phyloP scores from a whole-genome alignment of 1,140 invertebrate species.

The Scaptomyza hsui region DNA sequence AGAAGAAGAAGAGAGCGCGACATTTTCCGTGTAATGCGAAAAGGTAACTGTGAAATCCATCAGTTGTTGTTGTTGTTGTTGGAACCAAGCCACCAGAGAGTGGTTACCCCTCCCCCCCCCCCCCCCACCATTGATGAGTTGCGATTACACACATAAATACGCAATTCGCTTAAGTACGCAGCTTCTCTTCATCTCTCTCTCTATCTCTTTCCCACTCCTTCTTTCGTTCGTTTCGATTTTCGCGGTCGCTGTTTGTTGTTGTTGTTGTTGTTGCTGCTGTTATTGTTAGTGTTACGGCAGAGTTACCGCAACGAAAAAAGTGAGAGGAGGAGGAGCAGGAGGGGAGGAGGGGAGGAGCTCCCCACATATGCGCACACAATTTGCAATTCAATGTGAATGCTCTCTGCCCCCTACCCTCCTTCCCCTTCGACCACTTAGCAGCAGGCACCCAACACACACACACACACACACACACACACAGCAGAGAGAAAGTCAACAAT shows the following conservation, averaged over 20 bases:
- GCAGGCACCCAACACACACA: not conserved
- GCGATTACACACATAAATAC: conserved; percentile 82
- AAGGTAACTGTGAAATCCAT: conserved; percentile 76
- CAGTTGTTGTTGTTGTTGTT: conserved; percentile 26
- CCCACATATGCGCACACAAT: conserved; percentile 39
- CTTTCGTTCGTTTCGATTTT: conserved; percentile 45
- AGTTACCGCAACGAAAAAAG: conserved; percentile 1
- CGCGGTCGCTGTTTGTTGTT: conserved; percentile 58
- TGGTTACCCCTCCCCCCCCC: not conserved
- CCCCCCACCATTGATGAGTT: conserved; percentile 65
- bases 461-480: conserved; percentile 15
- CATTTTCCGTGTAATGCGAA: conserved; percentile 69
- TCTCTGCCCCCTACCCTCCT: not conserved
- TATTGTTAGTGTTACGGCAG: conserved; percentile 22
- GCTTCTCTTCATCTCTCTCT: not conserved
- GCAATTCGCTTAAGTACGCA: conserved; percentile 79
- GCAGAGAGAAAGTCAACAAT: conserved; percentile 45
- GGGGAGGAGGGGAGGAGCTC: not conserved
- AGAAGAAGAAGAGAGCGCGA: conserved; percentile 26
- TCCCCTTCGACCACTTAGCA: not conserved
- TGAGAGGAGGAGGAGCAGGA: no score
- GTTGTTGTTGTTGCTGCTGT: conserved; percentile 31
- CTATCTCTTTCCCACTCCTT: not conserved
- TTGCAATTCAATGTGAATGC: conserved; percentile 69
- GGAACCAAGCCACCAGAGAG: conserved; percentile 5